Base-by-base conservation (phyloP, 1,140 invertebrate genomes). In the Orius laevigatus region DNA sequence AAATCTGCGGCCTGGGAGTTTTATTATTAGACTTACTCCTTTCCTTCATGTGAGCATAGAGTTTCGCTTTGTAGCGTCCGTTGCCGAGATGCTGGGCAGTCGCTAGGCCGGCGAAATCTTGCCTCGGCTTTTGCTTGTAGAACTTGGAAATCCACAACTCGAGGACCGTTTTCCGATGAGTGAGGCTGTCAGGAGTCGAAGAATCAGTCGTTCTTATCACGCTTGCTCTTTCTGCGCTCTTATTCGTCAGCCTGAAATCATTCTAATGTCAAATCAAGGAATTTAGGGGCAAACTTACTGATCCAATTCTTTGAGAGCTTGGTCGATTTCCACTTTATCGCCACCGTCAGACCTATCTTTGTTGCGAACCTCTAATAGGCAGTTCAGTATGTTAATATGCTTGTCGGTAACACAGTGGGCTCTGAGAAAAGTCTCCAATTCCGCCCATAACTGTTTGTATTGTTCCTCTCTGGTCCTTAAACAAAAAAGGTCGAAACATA, bases 371-470 rank as follows among this genome's bases (percentile, higher is more conserved):
- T 94, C 85, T 25, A 87, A 66, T 6, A 95, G 64, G 63, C 86
- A 92, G 45, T 82, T 78, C 10, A 95, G 69, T 10, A 96, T 72
- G 56, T 78, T 75, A 42, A 74, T 72, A 60, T 96, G 91, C 50
- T 71, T 65, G 14, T 70, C 74, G 57, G 36, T 75, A 50, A 53
- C 78, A 72, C 79, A 71, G 59, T 92, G 83, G 5, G 77, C 74
- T 48, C 80, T 76, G 0, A 96, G 63, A 48, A 92, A 74, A 9
- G 75, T 76, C 64, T 96, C 91, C 20, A 95, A 62, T 61, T 96
- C 93, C 35, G 72, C 73, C 81, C 90, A 97, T 59, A 95, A 73
- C 39, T 84, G 70, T 47, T 81, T 73, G 65, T 93, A 96, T 57
- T 93, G 87, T 57, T 95, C 91, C 55, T 93, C 87, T 55, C 73